These are phyloP conservation scores for Leptinotarsa peninsularis DNA, from an alignment of 2,888 invertebrate species.

Conservation along the genomic window DNA sequence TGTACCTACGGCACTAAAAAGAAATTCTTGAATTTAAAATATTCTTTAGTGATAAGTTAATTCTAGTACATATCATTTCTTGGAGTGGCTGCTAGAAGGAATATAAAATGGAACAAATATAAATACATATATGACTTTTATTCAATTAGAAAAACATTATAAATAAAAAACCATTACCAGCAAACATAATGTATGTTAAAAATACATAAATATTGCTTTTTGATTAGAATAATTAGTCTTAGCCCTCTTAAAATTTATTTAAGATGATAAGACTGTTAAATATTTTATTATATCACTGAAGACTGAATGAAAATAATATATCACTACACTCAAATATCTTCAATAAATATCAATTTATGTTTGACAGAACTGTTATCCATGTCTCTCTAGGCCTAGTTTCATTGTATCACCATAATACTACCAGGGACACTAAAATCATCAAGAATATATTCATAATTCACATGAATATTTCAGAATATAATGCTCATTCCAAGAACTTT, in stretches of 20 bases:
- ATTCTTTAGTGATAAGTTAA: background rate
- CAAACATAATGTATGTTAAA: slow-evolving; percentile 59
- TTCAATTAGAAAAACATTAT: slow-evolving; percentile 31
- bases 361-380: too few relatives aligned
- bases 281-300: slow-evolving; percentile 29
- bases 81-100: background rate
- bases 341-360: too few relatives aligned
- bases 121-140: slow-evolving; percentile 12
- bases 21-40: too few relatives aligned
- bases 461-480: background rate
- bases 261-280: slow-evolving; percentile 54
- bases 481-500: background rate
- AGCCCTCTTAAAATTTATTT: slow-evolving; percentile 53
- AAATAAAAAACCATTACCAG: slow-evolving; percentile 54
- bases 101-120: background rate
- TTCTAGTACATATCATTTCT: background rate
- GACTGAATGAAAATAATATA: slow-evolving; percentile 34
- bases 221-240: slow-evolving; percentile 51
- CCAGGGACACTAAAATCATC: too few relatives aligned
- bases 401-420: too few relatives aligned
- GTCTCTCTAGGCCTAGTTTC: too few relatives aligned
- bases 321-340: slow-evolving; percentile 11
- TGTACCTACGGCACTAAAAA: too few relatives aligned
- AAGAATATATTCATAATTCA: background rate
- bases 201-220: slow-evolving; percentile 59